A percentile compares a stretch with the other conserved stretches of the same genome.
These are phyloP conservation scores for Agonopterix alstromeriana DNA, from an alignment of 2,888 invertebrate genomes.

Conservation along the genomic window DNA sequence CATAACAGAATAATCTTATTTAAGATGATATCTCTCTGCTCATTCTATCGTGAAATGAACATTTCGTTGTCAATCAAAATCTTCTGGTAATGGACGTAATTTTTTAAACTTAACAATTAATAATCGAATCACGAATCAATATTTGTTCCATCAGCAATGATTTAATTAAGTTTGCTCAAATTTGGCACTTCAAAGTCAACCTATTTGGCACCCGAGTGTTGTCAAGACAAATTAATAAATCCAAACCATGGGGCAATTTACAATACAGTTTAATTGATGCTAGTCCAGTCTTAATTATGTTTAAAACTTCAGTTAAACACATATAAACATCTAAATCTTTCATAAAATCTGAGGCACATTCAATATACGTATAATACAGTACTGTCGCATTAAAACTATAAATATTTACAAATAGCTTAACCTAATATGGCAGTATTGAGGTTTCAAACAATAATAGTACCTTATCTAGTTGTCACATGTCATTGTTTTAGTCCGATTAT, in stretches of 20 bases:
- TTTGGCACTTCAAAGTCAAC: not conserved
- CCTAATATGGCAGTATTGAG: slow-evolving; percentile 73
- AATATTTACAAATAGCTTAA: slow-evolving; percentile 53
- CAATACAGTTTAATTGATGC: slow-evolving; percentile 22
- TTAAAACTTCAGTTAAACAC: slow-evolving; percentile 36
- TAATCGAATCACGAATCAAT: too few relatives aligned
- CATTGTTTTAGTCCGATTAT: slow-evolving; percentile 13
- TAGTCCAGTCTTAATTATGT: slow-evolving; percentile 49
- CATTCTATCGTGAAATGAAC: too few relatives aligned
- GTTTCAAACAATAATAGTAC: slow-evolving; percentile 42
- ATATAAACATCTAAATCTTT: slow-evolving; percentile 59
- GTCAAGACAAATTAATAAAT: not conserved
- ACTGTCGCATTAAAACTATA: slow-evolving; percentile 29
- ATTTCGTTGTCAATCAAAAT: too few relatives aligned
- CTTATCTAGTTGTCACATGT: slow-evolving; percentile 19
- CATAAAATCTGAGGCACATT: slow-evolving; percentile 73
- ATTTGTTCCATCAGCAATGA: too few relatives aligned
- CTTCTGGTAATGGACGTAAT: too few relatives aligned
- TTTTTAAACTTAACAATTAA: too few relatives aligned
- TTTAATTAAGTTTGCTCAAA: not conserved
- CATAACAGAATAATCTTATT: too few relatives aligned
- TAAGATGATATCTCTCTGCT: too few relatives aligned
- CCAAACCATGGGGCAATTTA: not conserved
- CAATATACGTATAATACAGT: slow-evolving; percentile 61
- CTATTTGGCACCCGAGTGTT: not conserved